A percentile compares a stretch with the other conserved stretches of the same genome.
Evolutionary conservation across 2,113 vertebrate species (phyloP).

Genomic region (Malurus melanocephalus): DNA sequence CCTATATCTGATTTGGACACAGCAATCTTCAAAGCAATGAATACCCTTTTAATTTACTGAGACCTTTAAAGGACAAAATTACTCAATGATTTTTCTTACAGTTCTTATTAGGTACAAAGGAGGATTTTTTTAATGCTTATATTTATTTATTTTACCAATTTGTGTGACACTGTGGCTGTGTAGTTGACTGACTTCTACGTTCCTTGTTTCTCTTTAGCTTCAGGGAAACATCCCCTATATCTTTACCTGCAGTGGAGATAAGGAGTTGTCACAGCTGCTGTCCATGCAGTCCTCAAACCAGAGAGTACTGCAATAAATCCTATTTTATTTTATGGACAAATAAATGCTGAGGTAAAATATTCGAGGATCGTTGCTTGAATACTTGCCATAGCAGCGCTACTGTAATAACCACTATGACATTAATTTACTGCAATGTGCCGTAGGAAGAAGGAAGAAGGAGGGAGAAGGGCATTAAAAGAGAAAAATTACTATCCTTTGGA

Average conservation of each 20-base stretch:
- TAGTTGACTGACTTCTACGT: not conserved
- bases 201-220: not conserved
- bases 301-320: slow-evolving; percentile 79
- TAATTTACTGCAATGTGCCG: slow-evolving; percentile 81
- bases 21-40: not conserved
- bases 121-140: not conserved
- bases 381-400: slow-evolving; percentile 75
- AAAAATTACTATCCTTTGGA: slow-evolving; percentile 81
- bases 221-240: slow-evolving; percentile 22
- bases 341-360: slow-evolving; percentile 90
- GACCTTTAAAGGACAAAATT: slow-evolving; percentile 17
- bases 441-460: slow-evolving; percentile 77
- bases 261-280: slow-evolving; percentile 73
- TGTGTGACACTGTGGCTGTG: not conserved
- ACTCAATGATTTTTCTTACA: not conserved
- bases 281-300: slow-evolving; percentile 76
- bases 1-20: not conserved
- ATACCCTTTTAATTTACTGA: slow-evolving; percentile 36
- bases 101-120: not conserved
- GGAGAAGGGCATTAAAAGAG: slow-evolving; percentile 82
- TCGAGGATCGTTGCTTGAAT: slow-evolving; percentile 74
- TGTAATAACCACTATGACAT: slow-evolving; percentile 79
- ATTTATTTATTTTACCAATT: not conserved
- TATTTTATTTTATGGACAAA: slow-evolving; percentile 88
- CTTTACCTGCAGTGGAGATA: slow-evolving; percentile 65